Conservation (phyloP, 2,797 vertebrate species). For the Onychomys arenicola region DNA sequence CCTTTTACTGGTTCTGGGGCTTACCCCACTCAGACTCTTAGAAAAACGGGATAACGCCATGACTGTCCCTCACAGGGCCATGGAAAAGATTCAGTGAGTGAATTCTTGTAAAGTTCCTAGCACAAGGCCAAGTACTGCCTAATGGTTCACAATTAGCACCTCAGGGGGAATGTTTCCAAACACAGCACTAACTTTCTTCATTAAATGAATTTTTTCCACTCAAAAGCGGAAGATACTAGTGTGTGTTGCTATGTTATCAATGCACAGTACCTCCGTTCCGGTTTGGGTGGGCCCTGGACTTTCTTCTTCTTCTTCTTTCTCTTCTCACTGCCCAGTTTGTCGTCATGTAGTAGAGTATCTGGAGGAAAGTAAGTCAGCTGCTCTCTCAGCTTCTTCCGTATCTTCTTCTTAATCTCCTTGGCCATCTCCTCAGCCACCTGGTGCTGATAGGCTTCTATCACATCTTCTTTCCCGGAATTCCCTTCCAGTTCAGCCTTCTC, state of each 20-base stretch:
- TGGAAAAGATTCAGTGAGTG: neutral
- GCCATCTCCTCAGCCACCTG: constrained; percentile 92
- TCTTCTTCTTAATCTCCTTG: constrained; percentile 89
- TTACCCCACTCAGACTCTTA: neutral
- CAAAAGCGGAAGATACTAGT: neutral
- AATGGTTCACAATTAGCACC: neutral
- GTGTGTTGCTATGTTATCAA: neutral
- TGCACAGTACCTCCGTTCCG: constrained; percentile 88
- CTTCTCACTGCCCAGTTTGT: constrained; percentile 89
- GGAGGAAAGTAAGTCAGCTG: constrained; percentile 85
- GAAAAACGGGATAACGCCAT: neutral
- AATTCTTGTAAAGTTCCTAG: neutral
- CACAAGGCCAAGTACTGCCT: neutral
- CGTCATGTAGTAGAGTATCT: constrained; percentile 82
- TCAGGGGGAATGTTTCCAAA: constrained; percentile 13
- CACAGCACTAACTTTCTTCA: constrained; percentile 42
- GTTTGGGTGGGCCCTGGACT: constrained; percentile 84
- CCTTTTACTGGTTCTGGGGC: neutral
- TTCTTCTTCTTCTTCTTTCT: constrained; percentile 94
- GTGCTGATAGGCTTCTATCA: constrained; percentile 92
- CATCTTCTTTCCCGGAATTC: constrained; percentile 85
- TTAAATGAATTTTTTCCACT: neutral
- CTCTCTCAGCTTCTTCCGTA: constrained; percentile 88
- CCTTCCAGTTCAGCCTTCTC: constrained; percentile 85
- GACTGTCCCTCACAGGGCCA: neutral